These are phyloP conservation scores for Antheraea pernyi DNA, from an alignment of 1,140 invertebrate genomes.

Conservation along the genomic window DNA sequence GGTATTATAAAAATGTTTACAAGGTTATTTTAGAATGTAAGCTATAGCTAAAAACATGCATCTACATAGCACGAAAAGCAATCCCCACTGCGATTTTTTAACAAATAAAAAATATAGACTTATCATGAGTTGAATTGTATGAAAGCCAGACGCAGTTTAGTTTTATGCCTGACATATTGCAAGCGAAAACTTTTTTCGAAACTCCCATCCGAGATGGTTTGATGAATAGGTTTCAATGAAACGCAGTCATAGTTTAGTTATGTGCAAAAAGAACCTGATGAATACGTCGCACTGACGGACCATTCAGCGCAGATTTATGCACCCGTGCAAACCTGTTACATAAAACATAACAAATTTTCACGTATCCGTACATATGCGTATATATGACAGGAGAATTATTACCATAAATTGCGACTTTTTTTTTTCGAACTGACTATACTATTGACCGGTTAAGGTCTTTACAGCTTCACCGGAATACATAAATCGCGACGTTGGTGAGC, in stretches of 20 bases:
- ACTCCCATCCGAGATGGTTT: background rate
- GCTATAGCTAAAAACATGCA: too few species aligned
- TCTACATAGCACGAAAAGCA: background rate
- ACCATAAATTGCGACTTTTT: too few species aligned
- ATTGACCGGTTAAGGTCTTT: too few species aligned
- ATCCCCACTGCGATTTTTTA: background rate
- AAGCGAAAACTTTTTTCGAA: background rate
- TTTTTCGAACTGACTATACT: too few species aligned
- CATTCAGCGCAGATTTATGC: background rate
- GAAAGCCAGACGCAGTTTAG: background rate
- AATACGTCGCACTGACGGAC: background rate
- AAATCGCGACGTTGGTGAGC: too few species aligned
- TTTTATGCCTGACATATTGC: constrained; percentile 1
- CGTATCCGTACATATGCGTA: background rate
- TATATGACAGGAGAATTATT: too few species aligned
- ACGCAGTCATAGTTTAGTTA: background rate
- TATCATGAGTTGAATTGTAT: background rate
- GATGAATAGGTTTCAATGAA: background rate
- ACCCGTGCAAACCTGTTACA: background rate
- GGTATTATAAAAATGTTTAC: too few species aligned
- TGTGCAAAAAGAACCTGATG: background rate
- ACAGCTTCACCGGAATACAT: too few species aligned
- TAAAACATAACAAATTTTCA: background rate
- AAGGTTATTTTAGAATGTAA: too few species aligned
- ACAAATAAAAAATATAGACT: background rate